Evolutionary conservation across 2,888 invertebrate genomes (phyloP).

Genomic region (Leptinotarsa juncta): DNA sequence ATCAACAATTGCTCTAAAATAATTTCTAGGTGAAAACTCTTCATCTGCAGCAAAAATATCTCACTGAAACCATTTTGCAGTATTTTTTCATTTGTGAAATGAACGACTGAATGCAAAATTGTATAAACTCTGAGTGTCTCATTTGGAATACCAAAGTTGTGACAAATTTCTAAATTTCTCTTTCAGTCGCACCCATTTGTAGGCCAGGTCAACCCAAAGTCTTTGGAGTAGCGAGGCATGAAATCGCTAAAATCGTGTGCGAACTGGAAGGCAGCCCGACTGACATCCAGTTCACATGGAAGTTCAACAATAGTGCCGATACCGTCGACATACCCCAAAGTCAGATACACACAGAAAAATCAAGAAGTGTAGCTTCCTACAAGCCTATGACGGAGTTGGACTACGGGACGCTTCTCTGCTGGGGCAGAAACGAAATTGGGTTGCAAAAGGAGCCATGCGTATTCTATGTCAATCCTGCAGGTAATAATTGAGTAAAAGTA

Average conservation of each 20-base stretch:
- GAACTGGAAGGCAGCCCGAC: constrained; percentile 81
- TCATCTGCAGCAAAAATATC: too few species aligned
- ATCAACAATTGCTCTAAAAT: too few species aligned
- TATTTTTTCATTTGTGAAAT: too few species aligned
- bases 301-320: constrained; percentile 81
- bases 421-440: constrained; percentile 80
- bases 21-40: too few species aligned
- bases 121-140: too few species aligned
- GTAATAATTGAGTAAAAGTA: constrained; percentile 59
- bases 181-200: constrained; percentile 78
- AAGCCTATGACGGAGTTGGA: constrained; percentile 80
- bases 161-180: background rate
- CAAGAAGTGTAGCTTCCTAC: constrained; percentile 75
- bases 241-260: constrained; percentile 76
- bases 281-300: constrained; percentile 78
- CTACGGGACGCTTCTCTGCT: constrained; percentile 80
- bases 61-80: too few species aligned
- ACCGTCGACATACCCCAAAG: constrained; percentile 76
- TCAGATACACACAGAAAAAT: constrained; percentile 72
- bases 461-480: constrained; percentile 80
- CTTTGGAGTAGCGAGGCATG: constrained; percentile 80
- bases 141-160: too few species aligned
- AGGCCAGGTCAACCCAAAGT: constrained; percentile 75
- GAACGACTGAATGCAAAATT: too few species aligned
- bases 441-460: constrained; percentile 79